These are phyloP conservation scores for Empidonax traillii DNA, from an alignment of 2,113 vertebrate species.

Conservation along the genomic window DNA sequence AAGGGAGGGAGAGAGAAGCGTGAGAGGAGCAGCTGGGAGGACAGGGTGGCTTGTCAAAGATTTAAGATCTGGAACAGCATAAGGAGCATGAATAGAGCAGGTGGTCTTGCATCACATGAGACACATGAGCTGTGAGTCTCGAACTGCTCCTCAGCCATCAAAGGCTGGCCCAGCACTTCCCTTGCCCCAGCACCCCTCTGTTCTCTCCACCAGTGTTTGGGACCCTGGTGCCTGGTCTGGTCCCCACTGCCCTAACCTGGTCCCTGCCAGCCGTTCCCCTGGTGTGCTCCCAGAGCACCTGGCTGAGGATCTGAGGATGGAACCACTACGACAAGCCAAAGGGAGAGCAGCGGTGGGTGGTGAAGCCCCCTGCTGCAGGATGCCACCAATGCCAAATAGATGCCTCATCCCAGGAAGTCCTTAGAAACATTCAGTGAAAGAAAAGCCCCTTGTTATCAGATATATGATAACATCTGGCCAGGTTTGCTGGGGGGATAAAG, in stretches of 20 bases:
- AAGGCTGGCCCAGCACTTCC: not conserved
- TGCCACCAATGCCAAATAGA: not conserved
- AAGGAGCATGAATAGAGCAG: not conserved
- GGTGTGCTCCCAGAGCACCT: not conserved
- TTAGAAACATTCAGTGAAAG: not conserved
- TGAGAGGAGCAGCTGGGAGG: not conserved
- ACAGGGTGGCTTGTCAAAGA: not conserved
- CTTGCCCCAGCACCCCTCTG: not conserved
- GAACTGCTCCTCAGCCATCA: not conserved
- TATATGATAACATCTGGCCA: not conserved
- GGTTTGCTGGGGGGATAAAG: not conserved
- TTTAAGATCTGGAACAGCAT: not conserved
- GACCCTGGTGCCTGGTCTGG: not conserved
- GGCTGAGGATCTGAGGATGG: not conserved
- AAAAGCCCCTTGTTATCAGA: not conserved
- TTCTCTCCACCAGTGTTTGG: not conserved
- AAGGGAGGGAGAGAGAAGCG: not conserved
- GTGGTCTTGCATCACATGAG: not conserved
- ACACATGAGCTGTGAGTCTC: not conserved
- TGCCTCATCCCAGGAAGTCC: not conserved
- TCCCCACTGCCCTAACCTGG: not conserved
- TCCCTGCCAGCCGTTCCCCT: not conserved
- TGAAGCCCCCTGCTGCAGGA: not conserved
- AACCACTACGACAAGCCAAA: not conserved
- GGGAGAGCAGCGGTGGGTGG: fast-evolving